These are phyloP conservation scores for Enteromius thamalakanensis DNA, from an alignment of 2,797 vertebrate genomes.

Conservation along the genomic window DNA sequence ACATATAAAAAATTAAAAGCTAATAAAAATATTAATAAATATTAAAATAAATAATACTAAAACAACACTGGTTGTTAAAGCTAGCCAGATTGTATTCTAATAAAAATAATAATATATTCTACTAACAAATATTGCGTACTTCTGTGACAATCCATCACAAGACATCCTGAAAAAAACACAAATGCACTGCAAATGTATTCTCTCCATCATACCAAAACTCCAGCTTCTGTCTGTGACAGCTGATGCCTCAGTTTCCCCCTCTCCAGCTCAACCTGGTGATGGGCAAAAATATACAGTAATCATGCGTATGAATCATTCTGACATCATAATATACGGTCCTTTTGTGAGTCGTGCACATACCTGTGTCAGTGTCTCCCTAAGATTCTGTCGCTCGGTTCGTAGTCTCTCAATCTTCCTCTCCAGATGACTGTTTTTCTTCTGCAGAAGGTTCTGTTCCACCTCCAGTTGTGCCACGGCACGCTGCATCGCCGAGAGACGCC, in stretches of 20 bases:
- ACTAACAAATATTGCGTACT: not conserved
- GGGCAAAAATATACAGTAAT: constrained; percentile 7
- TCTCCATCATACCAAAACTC: constrained; percentile 53
- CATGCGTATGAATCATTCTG: constrained; percentile 18
- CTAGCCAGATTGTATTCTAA: not conserved
- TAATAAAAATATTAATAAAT: not conserved
- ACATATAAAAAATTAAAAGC: not conserved
- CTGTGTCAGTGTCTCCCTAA: constrained; percentile 59
- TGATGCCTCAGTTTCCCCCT: constrained; percentile 52
- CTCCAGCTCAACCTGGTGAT: constrained; percentile 60
- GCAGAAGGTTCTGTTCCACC: constrained; percentile 56
- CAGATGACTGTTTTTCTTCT: constrained; percentile 57
- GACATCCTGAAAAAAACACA: not conserved
- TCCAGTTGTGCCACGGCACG: constrained; percentile 63
- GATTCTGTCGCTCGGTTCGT: constrained; percentile 54
- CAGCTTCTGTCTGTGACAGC: constrained; percentile 45
- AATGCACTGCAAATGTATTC: not conserved
- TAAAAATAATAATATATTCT: not conserved
- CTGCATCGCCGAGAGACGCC: constrained; percentile 69
- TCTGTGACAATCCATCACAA: not conserved
- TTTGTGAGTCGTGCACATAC: constrained; percentile 26
- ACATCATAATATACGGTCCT: not conserved
- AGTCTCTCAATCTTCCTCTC: constrained; percentile 59
- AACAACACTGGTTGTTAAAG: not conserved
- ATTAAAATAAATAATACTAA: not conserved